Conservation (phyloP, 2,113 vertebrate species). For the Steatornis caripensis region DNA sequence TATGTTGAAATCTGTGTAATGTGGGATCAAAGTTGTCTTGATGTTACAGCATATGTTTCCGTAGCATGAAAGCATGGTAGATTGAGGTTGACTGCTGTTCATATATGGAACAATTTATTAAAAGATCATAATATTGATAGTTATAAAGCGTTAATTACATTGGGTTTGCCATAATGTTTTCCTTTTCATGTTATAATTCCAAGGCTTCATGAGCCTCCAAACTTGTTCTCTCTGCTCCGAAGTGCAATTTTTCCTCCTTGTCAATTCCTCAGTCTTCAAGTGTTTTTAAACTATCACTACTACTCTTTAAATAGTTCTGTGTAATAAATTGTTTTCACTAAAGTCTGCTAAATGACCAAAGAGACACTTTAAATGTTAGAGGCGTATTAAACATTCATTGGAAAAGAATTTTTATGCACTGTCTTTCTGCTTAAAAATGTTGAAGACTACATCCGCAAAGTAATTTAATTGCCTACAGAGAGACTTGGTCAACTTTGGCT, state of each 20-base stretch:
- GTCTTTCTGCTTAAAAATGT: not conserved
- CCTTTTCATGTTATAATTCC: not conserved
- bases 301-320: not conserved
- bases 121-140: not conserved
- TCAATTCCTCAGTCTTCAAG: not conserved
- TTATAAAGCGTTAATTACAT: not conserved
- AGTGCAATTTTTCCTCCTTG: not conserved
- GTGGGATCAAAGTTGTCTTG: not conserved
- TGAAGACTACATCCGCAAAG: not conserved
- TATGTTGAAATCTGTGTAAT: not conserved
- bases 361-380: not conserved
- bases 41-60: not conserved
- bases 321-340: not conserved
- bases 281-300: not conserved
- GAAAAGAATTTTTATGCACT: not conserved
- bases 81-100: not conserved
- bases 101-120: not conserved
- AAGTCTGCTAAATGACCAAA: not conserved
- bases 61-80: not conserved
- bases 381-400: not conserved
- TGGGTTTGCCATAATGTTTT: not conserved
- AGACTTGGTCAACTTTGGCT: not conserved
- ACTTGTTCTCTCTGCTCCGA: not conserved
- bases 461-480: not conserved
- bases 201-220: not conserved